phyloP scores from a whole-genome alignment of 2,888 invertebrate species.

The Ophioninae sp. region DNA sequence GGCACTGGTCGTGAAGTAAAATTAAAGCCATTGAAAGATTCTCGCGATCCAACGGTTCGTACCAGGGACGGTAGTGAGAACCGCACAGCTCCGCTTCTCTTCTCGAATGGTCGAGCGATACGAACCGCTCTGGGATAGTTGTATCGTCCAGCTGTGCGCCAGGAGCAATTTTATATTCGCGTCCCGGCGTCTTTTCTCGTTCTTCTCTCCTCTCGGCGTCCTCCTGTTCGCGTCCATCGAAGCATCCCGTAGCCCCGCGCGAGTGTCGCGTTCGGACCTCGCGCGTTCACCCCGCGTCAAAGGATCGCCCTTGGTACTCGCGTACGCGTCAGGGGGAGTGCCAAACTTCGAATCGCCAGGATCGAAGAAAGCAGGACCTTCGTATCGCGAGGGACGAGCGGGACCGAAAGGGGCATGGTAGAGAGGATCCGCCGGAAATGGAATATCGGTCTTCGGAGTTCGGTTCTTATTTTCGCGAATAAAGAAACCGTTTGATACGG shows the following conservation, averaged over 20 bases:
- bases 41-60: constrained; percentile 59
- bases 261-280: constrained; percentile 32
- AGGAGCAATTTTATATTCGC: constrained; percentile 56
- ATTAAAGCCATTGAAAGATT: constrained; percentile 62
- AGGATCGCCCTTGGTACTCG: constrained; percentile 17
- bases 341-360: background rate
- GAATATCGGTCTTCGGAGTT: background rate
- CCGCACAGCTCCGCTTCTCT: constrained; percentile 35
- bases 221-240: constrained; percentile 42
- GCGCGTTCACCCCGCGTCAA: constrained; percentile 22
- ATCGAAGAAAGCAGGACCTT: background rate
- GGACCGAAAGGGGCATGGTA: background rate
- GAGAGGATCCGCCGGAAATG: background rate
- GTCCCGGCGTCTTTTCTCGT: constrained; percentile 39
- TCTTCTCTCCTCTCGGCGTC: constrained; percentile 20
- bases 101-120: constrained; percentile 51
- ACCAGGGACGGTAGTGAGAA: constrained; percentile 59
- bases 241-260: constrained; percentile 19
- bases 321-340: background rate
- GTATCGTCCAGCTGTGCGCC: constrained; percentile 56
- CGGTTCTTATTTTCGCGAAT: too few species aligned
- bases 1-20: constrained; percentile 55
- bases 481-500: too few species aligned
- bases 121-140: constrained; percentile 51
- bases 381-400: background rate